phyloP scores from a whole-genome alignment of 2,888 invertebrate species.

The Eupeodes luniger region DNA sequence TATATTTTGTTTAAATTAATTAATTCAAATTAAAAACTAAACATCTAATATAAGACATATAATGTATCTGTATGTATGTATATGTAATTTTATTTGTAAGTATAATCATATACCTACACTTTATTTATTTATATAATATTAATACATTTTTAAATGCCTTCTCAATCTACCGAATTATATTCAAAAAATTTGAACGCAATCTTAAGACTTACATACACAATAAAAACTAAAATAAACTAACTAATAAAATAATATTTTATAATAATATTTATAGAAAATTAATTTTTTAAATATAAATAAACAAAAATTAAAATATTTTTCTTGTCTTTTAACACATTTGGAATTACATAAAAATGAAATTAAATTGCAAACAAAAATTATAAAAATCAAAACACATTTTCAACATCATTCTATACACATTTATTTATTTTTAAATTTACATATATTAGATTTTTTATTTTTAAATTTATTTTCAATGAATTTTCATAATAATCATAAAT shows the following conservation, averaged over 20 bases:
- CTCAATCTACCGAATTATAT: conserved; percentile 65
- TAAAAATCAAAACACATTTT: conserved; percentile 1
- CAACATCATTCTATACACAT: conserved; percentile 62
- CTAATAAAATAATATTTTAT: conserved; percentile 4
- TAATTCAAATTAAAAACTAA: conserved; percentile 60
- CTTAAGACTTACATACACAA: conserved; percentile 29
- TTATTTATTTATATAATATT: background rate
- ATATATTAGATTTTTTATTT: conserved; percentile 30
- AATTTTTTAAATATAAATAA: conserved; percentile 5
- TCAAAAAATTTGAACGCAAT: conserved; percentile 63
- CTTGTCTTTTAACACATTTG: conserved; percentile 41
- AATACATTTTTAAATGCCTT: conserved; percentile 58
- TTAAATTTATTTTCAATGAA: conserved; percentile 35
- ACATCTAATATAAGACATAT: conserved; percentile 52
- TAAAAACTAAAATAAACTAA: conserved; percentile 16
- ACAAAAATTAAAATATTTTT: conserved; percentile 33
- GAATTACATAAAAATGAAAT: conserved; percentile 16
- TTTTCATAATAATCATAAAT: conserved; percentile 39
- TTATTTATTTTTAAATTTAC: conserved; percentile 12
- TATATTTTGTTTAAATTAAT: conserved; percentile 60
- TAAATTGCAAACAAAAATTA: conserved; percentile 32
- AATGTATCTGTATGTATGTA: conserved; percentile 12
- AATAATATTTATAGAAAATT: conserved; percentile 10
- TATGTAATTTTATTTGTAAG: conserved; percentile 7
- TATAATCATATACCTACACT: conserved; percentile 32